phyloP scores from a whole-genome alignment of 1,140 invertebrate species.

The Drosophila biarmipes region DNA sequence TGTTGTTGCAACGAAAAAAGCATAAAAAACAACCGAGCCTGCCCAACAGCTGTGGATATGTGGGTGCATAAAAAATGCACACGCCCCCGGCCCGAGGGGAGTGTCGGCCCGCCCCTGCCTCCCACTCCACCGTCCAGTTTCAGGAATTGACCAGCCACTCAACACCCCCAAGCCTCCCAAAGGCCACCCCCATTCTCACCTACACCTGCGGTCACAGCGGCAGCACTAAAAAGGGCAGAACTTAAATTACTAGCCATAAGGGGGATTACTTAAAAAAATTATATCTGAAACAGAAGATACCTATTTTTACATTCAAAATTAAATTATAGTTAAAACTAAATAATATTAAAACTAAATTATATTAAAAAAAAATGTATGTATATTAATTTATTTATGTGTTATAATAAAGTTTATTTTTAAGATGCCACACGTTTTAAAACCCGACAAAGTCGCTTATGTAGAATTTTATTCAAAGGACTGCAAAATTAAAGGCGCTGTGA shows the following conservation, averaged over 20 bases:
- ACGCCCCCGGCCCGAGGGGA: constrained; percentile 30
- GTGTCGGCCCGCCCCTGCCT: constrained; percentile 1
- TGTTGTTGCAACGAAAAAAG: constrained; percentile 2
- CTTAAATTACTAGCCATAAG: neutral
- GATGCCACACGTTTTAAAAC: too few species aligned
- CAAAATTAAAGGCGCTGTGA: neutral
- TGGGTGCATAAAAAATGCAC: constrained; percentile 79
- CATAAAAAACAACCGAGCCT: constrained; percentile 19
- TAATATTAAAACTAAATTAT: too few species aligned
- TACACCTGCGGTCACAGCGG: constrained; percentile 20
- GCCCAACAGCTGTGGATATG: constrained; percentile 74
- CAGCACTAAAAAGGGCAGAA: neutral
- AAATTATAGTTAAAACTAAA: too few species aligned
- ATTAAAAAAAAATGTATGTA: too few species aligned
- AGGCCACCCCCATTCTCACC: constrained; percentile 10
- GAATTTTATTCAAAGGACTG: neutral
- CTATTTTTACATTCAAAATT: too few species aligned
- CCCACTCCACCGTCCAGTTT: constrained; percentile 13
- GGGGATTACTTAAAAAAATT: neutral
- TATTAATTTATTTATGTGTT: too few species aligned
- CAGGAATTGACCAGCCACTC: constrained; percentile 63
- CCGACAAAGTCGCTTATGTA: too few species aligned
- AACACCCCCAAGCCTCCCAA: constrained; percentile 5
- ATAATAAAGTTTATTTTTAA: too few species aligned
- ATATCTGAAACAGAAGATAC: too few species aligned